phyloP scores from a whole-genome alignment of 2,113 vertebrate genomes.

The Miniopterus natalensis region DNA sequence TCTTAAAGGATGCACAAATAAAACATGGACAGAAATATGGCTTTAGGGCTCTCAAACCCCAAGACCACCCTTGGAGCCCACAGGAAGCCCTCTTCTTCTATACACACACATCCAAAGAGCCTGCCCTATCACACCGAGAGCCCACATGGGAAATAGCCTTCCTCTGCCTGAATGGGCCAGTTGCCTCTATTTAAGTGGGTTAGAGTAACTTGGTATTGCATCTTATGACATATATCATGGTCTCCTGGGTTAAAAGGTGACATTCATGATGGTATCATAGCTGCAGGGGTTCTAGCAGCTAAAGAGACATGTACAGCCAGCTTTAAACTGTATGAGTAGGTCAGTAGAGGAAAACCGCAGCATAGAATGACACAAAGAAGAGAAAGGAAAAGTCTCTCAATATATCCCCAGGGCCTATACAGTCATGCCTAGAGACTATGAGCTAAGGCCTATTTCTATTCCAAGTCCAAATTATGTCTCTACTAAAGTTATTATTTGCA shows the following conservation, averaged over 20 bases:
- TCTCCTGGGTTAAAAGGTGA: conserved; percentile 51
- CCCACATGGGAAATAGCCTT: background rate
- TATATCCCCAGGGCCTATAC: background rate
- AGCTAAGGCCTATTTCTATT: background rate
- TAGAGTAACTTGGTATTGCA: conserved; percentile 39
- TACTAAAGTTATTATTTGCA: conserved; percentile 13
- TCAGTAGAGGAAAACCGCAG: background rate
- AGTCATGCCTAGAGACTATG: background rate
- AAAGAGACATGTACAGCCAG: conserved; percentile 6
- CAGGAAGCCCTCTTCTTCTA: conserved; percentile 17
- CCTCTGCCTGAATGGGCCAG: background rate
- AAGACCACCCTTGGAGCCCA: conserved; percentile 12
- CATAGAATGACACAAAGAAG: conserved; percentile 51
- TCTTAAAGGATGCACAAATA: conserved; percentile 40
- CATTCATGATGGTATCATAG: conserved; percentile 1
- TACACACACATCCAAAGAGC: background rate
- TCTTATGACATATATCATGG: background rate
- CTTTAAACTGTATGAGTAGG: background rate
- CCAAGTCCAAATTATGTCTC: background rate
- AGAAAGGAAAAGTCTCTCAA: background rate
- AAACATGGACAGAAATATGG: conserved; percentile 53
- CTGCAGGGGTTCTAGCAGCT: conserved; percentile 12
- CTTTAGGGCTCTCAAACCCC: background rate
- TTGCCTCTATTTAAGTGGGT: conserved; percentile 3
- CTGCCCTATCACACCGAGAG: background rate